These are phyloP conservation scores for Calliphora vomitoria DNA, from an alignment of 2,888 invertebrate species.

Conservation along the genomic window DNA sequence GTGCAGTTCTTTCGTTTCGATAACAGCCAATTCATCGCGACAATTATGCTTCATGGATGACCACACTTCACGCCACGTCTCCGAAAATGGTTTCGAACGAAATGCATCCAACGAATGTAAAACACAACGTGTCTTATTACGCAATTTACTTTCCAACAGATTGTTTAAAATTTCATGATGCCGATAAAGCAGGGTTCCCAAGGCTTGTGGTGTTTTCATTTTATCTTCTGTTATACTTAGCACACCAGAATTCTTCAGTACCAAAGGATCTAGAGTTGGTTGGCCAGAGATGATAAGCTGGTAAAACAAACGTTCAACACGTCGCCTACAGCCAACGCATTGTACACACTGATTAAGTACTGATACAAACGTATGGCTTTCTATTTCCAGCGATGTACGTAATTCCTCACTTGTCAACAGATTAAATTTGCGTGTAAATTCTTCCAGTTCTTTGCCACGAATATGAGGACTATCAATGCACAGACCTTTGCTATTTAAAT, in stretches of 20 bases:
- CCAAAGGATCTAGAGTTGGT: conserved; percentile 94
- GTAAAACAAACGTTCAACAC: conserved; percentile 95
- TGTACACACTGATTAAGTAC: conserved; percentile 96
- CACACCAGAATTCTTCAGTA: conserved; percentile 90
- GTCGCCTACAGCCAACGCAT: conserved; percentile 96
- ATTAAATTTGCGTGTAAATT: conserved; percentile 93
- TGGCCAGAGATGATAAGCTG: conserved; percentile 93
- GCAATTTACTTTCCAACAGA: conserved; percentile 92
- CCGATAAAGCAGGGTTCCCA: conserved; percentile 93
- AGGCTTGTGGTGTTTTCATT: conserved; percentile 90
- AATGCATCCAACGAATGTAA: conserved; percentile 96
- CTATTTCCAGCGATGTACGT: conserved; percentile 92
- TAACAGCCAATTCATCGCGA: conserved; percentile 93
- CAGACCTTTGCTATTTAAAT: conserved; percentile 93
- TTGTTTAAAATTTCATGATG: conserved; percentile 93
- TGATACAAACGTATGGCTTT: conserved; percentile 92
- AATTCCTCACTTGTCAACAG: conserved; percentile 91
- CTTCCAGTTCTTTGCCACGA: conserved; percentile 93
- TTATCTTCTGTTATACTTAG: conserved; percentile 93
- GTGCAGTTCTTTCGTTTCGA: conserved; percentile 93
- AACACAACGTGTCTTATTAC: conserved; percentile 94
- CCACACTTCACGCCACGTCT: conserved; percentile 94
- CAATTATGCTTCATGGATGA: conserved; percentile 92
- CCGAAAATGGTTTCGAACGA: conserved; percentile 89
- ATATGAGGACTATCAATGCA: conserved; percentile 93